Evolutionary conservation across 37 sponge, comb jelly and placozoan species (phyloP).

Genomic region (Amphimedon queenslandica): DNA sequence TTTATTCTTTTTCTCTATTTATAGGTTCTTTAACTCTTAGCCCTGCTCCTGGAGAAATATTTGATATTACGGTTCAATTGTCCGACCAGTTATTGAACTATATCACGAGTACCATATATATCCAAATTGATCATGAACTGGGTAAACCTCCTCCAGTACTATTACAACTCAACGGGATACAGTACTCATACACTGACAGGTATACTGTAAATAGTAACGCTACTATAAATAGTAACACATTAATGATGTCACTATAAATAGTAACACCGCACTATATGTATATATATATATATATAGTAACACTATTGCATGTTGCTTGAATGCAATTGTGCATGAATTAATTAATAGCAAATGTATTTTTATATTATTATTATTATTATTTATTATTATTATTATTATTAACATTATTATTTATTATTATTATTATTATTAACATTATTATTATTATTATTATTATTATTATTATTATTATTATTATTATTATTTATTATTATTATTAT

Average conservation of each 20-base stretch:
- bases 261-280: neutral
- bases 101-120: slow-evolving; percentile 26
- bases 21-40: slow-evolving; percentile 38
- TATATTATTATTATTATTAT: neutral
- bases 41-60: slow-evolving; percentile 78
- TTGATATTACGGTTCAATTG: slow-evolving; percentile 71
- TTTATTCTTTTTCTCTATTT: neutral
- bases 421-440: too few relatives aligned
- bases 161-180: slow-evolving; percentile 63
- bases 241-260: neutral
- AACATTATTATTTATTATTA: too few relatives aligned
- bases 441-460: too few relatives aligned
- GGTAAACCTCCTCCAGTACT: slow-evolving; percentile 27
- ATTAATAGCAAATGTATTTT: neutral
- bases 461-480: too few relatives aligned
- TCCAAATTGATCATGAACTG: slow-evolving; percentile 8
- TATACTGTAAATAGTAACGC: neutral
- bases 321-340: neutral
- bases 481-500: too few relatives aligned
- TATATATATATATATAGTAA: neutral
- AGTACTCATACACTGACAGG: slow-evolving; percentile 52
- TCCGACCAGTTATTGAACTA: slow-evolving; percentile 57
- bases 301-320: neutral
- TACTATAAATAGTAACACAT: neutral
- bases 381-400: too few relatives aligned